Evolutionary conservation across 2,797 vertebrate genomes (phyloP), one percentile per base, ranked within the genome.

Genomic region (Urophycis tenuis): DNA sequence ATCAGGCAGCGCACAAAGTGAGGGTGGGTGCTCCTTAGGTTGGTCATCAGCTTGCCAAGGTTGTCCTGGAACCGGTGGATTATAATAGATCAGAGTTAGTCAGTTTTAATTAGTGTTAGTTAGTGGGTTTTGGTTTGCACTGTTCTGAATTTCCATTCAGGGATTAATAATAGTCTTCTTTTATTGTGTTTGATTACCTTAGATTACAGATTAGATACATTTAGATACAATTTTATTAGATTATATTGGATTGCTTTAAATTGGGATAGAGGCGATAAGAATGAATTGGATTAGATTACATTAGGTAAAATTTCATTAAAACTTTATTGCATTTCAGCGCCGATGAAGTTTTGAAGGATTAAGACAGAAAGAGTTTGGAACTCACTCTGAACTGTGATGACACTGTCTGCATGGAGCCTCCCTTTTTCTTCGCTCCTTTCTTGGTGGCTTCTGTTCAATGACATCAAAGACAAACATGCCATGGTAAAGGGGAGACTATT

Each of bases 1-100:
- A 95, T 95, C 85, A 95, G 81, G 32, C 94, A 95, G 12, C 94
- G 92, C 41, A 95, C 94, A 91, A 95, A 95, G 80, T 95, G 93
- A 36, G 94, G 94, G 15, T 95, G 94, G 0, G 94, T 84, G 81
- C 94, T 95, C 82, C 95, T 94, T 34, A 73, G 71, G 71, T 73
- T 73, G 71, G 71, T 73, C 71, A 73, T 73, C 33, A 73, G 71
- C 33, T 94, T 95, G 80, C 49, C 45, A 81, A 75, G 73, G 22
- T 74, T 74, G 22, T 69, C 41, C 33, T 69, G 19, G 4, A 15
- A 60, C 36, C 36, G 10, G 29, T 14, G n/a, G 73, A 72, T 2
- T 53, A n/a, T 1, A n/a, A 4, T n/a, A 25, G 5, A 64, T 64
- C 29, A 64, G 53, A 53, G 19, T 53, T 4, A 45, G 41, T 45